Evolutionary conservation across 2,888 invertebrate species (phyloP), one percentile per base, ranked within the genome.

Genomic region (Euzetes globulus): DNA sequence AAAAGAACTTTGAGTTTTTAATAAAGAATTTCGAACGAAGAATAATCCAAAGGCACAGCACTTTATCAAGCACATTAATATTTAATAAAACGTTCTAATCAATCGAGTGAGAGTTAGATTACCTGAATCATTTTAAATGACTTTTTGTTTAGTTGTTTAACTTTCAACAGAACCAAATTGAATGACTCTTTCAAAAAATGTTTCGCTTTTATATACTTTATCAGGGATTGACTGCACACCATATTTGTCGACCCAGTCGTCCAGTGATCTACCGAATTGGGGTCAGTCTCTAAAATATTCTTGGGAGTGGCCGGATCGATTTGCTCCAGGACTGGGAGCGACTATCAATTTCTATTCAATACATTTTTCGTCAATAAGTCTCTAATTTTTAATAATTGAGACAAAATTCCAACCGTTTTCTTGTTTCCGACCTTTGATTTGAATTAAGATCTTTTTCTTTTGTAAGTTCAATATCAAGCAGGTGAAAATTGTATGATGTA

Each of bases 271-370:
- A 68, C 68, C 22, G 45, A 68, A 68, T 68, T 68, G 68, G 19
- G 68, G 68, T 68, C 68, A 45, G 37, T 68, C 37, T 41, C 68
- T 15, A 45, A 45, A 65, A n/a, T n/a, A 37, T 33, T 15, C 5
- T 45, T 68, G 68, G 68, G 68, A 41, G 68, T 17, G 68, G 68
- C 19, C 19, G 19, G 11, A 45, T 13, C 0, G 15, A 45, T 45
- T 68, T n/a, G 68, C 68, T 68, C 45, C 11, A 45, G 68, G 68
- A 41, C 45, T 68, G 68, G 68, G 68, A 45, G 68, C 68, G 68
- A 68, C 68, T 22, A 68, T 22, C n/a, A n/a, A n/a, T n/a, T n/a
- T n/a, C n/a, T n/a, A n/a, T n/a, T n/a, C n/a, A n/a, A n/a, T n/a
- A n/a, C n/a, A n/a, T n/a, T n/a, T n/a, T n/a, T n/a, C n/a, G n/a